Evolutionary conservation across 2,888 invertebrate genomes (phyloP).

Genomic region (Drosophila conformis): DNA sequence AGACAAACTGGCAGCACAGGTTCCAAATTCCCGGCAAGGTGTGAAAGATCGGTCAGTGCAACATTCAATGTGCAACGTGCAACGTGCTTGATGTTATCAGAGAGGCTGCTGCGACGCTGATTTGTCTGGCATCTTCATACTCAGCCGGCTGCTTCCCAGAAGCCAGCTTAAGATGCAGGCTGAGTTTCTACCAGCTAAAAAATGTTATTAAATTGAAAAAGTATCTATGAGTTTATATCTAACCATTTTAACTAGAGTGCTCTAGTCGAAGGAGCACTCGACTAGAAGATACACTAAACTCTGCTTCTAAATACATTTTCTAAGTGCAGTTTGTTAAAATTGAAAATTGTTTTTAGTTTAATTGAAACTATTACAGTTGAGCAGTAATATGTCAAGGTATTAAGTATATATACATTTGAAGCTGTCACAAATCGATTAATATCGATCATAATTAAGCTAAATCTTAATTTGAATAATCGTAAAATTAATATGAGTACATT

Average conservation of each 20-base stretch:
- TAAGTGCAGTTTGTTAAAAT: not conserved
- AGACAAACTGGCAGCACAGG: slow-evolving; percentile 19
- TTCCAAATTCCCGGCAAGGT: slow-evolving; percentile 34
- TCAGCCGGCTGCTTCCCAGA: slow-evolving; percentile 45
- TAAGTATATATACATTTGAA: not conserved
- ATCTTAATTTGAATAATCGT: too few relatives aligned
- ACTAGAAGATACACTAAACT: not conserved
- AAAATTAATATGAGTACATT: not conserved
- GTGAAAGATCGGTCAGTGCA: slow-evolving; percentile 33
- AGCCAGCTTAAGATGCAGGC: slow-evolving; percentile 1
- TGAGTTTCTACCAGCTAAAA: not conserved
- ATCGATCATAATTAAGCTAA: not conserved
- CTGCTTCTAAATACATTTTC: not conserved
- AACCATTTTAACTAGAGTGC: not conserved
- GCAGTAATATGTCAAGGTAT: not conserved
- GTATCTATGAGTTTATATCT: not conserved
- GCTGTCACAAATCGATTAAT: not conserved
- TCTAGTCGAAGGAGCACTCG: not conserved
- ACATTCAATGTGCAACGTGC: slow-evolving; percentile 1
- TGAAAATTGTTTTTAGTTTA: not conserved
- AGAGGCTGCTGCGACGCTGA: slow-evolving; percentile 60
- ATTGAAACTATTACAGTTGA: not conserved
- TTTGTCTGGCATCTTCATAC: slow-evolving; percentile 56
- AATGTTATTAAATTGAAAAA: not conserved
- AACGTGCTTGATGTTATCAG: slow-evolving; percentile 42